Evolutionary conservation across 2,113 vertebrate genomes (phyloP).

Genomic region (Dendrocopos noguchii): DNA sequence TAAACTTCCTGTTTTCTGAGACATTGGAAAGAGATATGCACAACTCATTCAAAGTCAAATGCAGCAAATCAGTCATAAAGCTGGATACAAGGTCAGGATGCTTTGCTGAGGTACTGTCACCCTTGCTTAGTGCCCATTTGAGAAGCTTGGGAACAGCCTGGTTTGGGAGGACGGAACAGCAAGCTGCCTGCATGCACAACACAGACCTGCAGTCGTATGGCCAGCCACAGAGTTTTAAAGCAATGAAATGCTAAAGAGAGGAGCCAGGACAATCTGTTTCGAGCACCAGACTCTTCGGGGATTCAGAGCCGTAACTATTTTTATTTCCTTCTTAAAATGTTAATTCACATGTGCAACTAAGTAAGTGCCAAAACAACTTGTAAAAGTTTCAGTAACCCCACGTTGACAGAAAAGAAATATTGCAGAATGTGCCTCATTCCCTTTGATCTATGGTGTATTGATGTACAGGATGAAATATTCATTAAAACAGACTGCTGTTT

Average conservation of each 20-base stretch:
- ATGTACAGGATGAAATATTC: conserved; percentile 77
- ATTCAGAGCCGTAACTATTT: neutral
- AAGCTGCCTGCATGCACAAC: fast-evolving
- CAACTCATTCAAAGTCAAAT: neutral
- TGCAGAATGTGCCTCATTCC: conserved; percentile 17
- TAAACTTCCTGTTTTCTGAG: neutral
- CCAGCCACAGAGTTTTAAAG: neutral
- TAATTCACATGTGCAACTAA: conserved; percentile 44
- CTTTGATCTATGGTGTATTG: conserved; percentile 78
- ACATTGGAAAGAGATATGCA: neutral
- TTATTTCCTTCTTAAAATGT: conserved; percentile 17
- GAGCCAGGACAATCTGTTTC: neutral
- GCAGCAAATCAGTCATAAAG: neutral
- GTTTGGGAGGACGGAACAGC: neutral
- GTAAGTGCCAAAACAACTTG: conserved; percentile 29
- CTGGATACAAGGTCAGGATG: neutral
- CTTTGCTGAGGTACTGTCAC: neutral
- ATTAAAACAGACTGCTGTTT: conserved; percentile 79
- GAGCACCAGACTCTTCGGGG: neutral
- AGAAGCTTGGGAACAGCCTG: neutral
- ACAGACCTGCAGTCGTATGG: neutral
- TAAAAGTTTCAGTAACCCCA: conserved; percentile 66
- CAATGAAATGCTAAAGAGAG: neutral
- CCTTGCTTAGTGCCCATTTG: neutral
- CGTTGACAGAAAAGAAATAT: conserved; percentile 44